A percentile compares a stretch with the other conserved stretches of the same genome.
phyloP scores from a whole-genome alignment of 2,113 vertebrate species.

The Nesogale talazaci region DNA sequence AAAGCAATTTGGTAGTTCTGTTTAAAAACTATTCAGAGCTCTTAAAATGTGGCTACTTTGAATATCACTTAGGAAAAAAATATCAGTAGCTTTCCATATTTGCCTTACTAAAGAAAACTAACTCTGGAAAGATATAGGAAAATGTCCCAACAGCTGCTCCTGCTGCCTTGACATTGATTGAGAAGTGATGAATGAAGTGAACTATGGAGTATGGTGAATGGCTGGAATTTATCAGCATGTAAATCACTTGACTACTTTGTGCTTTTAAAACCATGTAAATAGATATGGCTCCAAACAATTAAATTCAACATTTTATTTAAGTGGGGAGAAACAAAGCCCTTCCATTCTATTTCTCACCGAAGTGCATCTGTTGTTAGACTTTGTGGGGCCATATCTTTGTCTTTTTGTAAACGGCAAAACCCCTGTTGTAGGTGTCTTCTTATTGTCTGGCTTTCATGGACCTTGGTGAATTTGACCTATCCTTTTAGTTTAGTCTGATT shows the following conservation, averaged over 20 bases:
- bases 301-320: constrained; percentile 9
- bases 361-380: not conserved
- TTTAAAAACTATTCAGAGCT: not conserved
- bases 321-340: not conserved
- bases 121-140: not conserved
- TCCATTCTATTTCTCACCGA: not conserved
- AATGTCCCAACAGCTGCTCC: not conserved
- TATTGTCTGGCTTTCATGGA: not conserved
- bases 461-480: constrained; percentile 1
- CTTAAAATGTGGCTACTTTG: constrained; percentile 7
- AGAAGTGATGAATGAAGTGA: not conserved
- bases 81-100: not conserved
- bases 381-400: not conserved
- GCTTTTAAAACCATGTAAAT: too few species aligned
- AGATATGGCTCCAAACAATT: not conserved
- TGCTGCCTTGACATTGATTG: not conserved
- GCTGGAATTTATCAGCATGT: too few species aligned
- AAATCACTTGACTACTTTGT: too few species aligned
- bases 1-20: not conserved
- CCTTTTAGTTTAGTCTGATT: constrained; percentile 29
- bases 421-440: not conserved
- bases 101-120: not conserved
- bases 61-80: not conserved
- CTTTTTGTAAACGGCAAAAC: not conserved
- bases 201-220: too few species aligned